These are phyloP conservation scores for Drosophila neotestacea DNA, from an alignment of 2,888 invertebrate species.

Conservation along the genomic window DNA sequence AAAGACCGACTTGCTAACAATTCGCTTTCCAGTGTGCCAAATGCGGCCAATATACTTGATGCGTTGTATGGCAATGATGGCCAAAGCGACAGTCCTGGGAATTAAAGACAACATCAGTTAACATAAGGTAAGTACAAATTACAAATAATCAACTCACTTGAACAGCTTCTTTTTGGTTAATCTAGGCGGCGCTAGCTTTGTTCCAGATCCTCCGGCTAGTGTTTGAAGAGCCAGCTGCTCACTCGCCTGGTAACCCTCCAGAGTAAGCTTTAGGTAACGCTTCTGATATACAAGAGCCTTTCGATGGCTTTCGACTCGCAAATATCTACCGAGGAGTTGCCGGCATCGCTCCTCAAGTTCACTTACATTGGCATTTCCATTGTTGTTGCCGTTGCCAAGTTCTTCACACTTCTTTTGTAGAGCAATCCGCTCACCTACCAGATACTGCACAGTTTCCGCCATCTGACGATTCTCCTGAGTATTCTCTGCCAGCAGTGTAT, in stretches of 20 bases:
- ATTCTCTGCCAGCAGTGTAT: slow-evolving; percentile 85
- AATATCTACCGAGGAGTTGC: slow-evolving; percentile 89
- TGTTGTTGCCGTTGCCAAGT: slow-evolving; percentile 75
- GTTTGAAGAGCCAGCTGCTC: slow-evolving; percentile 80
- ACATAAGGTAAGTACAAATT: not conserved
- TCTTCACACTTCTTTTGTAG: slow-evolving; percentile 86
- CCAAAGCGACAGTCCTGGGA: slow-evolving; percentile 87
- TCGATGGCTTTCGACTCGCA: slow-evolving; percentile 93
- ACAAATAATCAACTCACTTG: slow-evolving; percentile 74
- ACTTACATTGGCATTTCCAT: slow-evolving; percentile 57
- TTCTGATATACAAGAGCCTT: slow-evolving; percentile 97
- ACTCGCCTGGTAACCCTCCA: slow-evolving; percentile 85
- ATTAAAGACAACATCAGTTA: not conserved
- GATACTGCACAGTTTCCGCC: slow-evolving; percentile 85
- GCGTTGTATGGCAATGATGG: slow-evolving; percentile 87
- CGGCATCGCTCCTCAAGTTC: slow-evolving; percentile 86
- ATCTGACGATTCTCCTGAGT: slow-evolving; percentile 86
- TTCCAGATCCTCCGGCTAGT: slow-evolving; percentile 29
- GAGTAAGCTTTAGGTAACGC: slow-evolving; percentile 91
- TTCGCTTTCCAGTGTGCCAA: slow-evolving; percentile 88
- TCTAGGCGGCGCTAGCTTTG: slow-evolving; percentile 40
- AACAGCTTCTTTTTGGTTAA: slow-evolving; percentile 81
- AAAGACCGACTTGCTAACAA: slow-evolving; percentile 86
- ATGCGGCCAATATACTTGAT: slow-evolving; percentile 89
- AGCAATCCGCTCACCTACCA: slow-evolving; percentile 86